Percentiles rank a stretch among this genome's conserved stretches.
Conservation (phyloP, 2,113 vertebrate species). For the Hiodon tergisus region DNA sequence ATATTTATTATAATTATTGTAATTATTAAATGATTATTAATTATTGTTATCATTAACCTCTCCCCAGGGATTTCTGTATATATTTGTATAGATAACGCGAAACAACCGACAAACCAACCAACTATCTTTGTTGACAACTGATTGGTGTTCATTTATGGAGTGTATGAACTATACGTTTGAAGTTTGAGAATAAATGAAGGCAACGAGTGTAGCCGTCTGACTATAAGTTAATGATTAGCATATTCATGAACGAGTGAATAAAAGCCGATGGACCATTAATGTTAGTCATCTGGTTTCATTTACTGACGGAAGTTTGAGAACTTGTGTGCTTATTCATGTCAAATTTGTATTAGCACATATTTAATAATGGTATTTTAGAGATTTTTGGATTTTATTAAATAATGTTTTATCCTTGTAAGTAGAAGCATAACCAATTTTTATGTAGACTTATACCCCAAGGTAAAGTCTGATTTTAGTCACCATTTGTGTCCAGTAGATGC, state of each 20-base stretch:
- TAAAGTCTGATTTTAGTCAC: slow-evolving; percentile 14
- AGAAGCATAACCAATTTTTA: too few relatives aligned
- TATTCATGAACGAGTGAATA: slow-evolving; percentile 22
- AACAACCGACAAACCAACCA: slow-evolving; percentile 39
- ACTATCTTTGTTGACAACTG: slow-evolving; percentile 27
- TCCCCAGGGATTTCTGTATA: slow-evolving; percentile 48
- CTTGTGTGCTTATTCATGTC: background rate
- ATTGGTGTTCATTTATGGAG: slow-evolving; percentile 37
- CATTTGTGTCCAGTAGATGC: slow-evolving; percentile 43
- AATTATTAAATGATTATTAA: slow-evolving; percentile 51
- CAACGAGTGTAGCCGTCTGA: slow-evolving; percentile 36
- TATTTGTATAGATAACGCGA: slow-evolving; percentile 53
- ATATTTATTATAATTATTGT: slow-evolving; percentile 74
- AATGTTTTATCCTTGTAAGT: too few relatives aligned
- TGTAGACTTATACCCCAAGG: too few relatives aligned
- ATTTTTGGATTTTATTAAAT: too few relatives aligned
- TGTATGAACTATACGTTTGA: slow-evolving; percentile 44
- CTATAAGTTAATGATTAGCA: slow-evolving; percentile 19
- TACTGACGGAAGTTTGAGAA: background rate
- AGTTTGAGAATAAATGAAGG: slow-evolving; percentile 39
- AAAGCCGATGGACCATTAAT: slow-evolving; percentile 8
- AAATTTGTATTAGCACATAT: too few relatives aligned
- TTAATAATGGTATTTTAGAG: too few relatives aligned
- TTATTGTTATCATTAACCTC: slow-evolving; percentile 42
- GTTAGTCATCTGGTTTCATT: background rate